These are phyloP conservation scores for Silurus glanis DNA, from an alignment of 2,113 vertebrate species.

Conservation along the genomic window DNA sequence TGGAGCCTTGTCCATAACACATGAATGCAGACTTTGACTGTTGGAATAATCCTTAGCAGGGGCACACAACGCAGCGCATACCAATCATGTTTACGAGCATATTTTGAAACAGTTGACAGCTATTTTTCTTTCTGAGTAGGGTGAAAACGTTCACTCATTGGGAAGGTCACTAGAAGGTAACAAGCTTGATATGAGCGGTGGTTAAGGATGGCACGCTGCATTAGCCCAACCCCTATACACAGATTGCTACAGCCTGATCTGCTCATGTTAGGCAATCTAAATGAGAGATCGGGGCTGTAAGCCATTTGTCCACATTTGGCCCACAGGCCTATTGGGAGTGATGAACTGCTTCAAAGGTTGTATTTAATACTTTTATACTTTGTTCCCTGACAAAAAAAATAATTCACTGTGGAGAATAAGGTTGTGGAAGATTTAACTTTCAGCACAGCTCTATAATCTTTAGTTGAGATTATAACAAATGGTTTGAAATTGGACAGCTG, in stretches of 20 bases:
- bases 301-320: conserved; percentile 54
- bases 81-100: conserved; percentile 47
- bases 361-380: conserved; percentile 44
- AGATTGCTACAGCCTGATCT: conserved; percentile 50
- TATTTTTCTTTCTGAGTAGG: conserved; percentile 59
- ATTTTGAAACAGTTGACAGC: conserved; percentile 48
- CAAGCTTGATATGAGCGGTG: conserved; percentile 56
- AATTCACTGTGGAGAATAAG: conserved; percentile 30
- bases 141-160: conserved; percentile 54
- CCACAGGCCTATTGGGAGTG: conserved; percentile 46
- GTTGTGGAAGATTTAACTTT: not conserved
- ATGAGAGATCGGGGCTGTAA: conserved; percentile 57
- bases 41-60: conserved; percentile 35
- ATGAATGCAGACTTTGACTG: conserved; percentile 39
- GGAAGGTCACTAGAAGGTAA: conserved; percentile 64
- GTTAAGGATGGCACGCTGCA: conserved; percentile 48
- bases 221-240: conserved; percentile 47
- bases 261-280: conserved; percentile 58
- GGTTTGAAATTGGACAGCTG: not conserved
- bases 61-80: conserved; percentile 54
- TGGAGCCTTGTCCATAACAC: conserved; percentile 7
- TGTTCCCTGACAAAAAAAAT: conserved; percentile 25
- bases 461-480: conserved; percentile 1
- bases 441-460: not conserved
- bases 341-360: conserved; percentile 50